Base-by-base conservation (phyloP, 2,797 vertebrate species). In the Mormyrops attenuatus region DNA sequence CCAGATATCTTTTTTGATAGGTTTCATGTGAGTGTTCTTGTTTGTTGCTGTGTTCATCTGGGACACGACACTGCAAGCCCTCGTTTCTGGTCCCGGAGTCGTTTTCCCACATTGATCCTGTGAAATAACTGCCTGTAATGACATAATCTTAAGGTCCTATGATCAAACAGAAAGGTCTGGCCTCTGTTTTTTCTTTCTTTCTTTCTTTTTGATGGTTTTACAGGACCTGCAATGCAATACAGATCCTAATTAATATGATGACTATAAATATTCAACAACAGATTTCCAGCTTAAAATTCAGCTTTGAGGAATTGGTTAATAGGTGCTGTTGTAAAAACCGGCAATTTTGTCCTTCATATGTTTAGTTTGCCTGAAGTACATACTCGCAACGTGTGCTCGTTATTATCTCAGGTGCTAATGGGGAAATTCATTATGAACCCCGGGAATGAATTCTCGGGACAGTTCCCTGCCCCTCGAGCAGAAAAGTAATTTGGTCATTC, bases 1-100 rank as follows among this genome's bases (percentile, higher is more conserved):
- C 95, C 90, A 90, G 80, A 13, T n/a, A 5, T 30, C 20, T 20
- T 66, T 86, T 87, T 44, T 41, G 20, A 30, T 89, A 44, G 20
- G 53, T 38, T 30, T 84, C 30, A 44, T 55, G 41, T 87, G 50
- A 85, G 55, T 34, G 44, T 57, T 15, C 2, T n/a, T 47, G 6
- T 85, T 7, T 22, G 82, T 13, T 11, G 20, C 11, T 66, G n/a
- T 69, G 6, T 69, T 26, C 6, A 53, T 86, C 30, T 34, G 47
- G 11, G 44, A 57, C 20, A 60, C 8, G 41, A 77, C 63, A 13
- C 63, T 30, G 63, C 63, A 69, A 69, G 66, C 30, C 30, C 26
- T 15, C 13, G 11, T 1, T 73, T 34, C 17, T 22, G 80, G 20
- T 22, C 77, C n/a, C 0, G 17, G 5, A 41, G 60, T 63, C 22